phyloP scores from a whole-genome alignment of 2,113 vertebrate species.

The Aleadryas rufinucha region DNA sequence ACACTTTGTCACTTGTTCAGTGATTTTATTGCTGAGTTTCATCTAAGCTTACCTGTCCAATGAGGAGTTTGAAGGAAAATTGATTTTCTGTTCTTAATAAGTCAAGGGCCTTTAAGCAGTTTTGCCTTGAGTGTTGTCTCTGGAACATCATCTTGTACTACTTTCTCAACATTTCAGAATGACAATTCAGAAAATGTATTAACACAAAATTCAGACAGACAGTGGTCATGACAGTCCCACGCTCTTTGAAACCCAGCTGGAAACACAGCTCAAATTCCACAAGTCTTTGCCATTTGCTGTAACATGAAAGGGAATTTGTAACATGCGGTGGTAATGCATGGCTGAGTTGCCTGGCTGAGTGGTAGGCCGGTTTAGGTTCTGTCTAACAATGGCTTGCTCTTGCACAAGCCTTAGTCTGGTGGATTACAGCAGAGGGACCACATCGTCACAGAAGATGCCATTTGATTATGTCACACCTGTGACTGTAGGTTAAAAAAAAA shows the following conservation, averaged over 20 bases:
- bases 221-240: neutral
- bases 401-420: neutral
- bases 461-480: neutral
- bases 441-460: neutral
- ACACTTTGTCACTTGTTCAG: neutral
- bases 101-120: neutral
- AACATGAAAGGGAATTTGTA: neutral
- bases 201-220: neutral
- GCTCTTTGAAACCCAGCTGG: neutral
- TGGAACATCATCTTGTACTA: neutral
- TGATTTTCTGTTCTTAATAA: neutral
- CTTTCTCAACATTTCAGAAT: neutral
- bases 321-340: neutral
- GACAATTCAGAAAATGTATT: neutral
- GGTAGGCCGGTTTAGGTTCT: neutral
- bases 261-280: conserved; percentile 2
- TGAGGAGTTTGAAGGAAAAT: neutral
- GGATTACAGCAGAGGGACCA: neutral
- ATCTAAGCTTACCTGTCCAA: neutral
- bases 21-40: neutral
- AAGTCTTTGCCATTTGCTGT: conserved; percentile 7
- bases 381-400: neutral
- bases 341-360: neutral
- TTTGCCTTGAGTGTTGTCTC: neutral
- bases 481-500: too few relatives aligned